These are phyloP conservation scores for Brachionus koreanus DNA, from an alignment of 1,140 invertebrate species.

Conservation along the genomic window DNA sequence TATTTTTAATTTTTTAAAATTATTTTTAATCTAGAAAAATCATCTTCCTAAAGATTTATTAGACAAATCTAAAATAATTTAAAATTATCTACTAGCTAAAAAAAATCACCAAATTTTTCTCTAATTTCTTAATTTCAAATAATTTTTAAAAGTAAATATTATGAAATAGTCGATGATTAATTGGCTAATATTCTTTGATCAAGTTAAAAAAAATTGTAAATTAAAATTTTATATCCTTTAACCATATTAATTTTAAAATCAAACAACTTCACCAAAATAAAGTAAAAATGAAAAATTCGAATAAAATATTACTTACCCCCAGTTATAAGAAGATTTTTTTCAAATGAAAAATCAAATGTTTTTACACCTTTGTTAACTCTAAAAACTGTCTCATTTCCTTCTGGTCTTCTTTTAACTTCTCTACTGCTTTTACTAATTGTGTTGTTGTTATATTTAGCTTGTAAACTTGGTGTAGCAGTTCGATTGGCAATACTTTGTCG, in stretches of 20 bases:
- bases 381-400: slow-evolving; percentile 56
- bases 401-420: slow-evolving; percentile 48
- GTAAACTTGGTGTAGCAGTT: not conserved
- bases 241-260: too few relatives aligned
- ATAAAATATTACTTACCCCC: slow-evolving; percentile 50
- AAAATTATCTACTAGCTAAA: not conserved
- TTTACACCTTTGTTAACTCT: slow-evolving; percentile 59
- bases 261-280: too few relatives aligned
- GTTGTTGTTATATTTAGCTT: slow-evolving; percentile 43
- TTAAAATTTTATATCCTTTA: too few relatives aligned
- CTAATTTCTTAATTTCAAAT: too few relatives aligned
- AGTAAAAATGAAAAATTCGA: not conserved
- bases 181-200: too few relatives aligned
- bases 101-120: too few relatives aligned
- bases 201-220: too few relatives aligned
- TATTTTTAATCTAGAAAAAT: not conserved
- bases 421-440: slow-evolving; percentile 15
- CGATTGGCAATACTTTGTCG: not conserved
- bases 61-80: not conserved
- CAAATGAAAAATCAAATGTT: slow-evolving; percentile 57
- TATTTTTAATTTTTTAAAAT: too few relatives aligned
- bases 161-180: too few relatives aligned
- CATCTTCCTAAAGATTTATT: not conserved
- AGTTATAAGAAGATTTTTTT: slow-evolving; percentile 57
- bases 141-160: too few relatives aligned